Conservation (phyloP, 2,888 invertebrate genomes). For the Anarsia innoxiella region DNA sequence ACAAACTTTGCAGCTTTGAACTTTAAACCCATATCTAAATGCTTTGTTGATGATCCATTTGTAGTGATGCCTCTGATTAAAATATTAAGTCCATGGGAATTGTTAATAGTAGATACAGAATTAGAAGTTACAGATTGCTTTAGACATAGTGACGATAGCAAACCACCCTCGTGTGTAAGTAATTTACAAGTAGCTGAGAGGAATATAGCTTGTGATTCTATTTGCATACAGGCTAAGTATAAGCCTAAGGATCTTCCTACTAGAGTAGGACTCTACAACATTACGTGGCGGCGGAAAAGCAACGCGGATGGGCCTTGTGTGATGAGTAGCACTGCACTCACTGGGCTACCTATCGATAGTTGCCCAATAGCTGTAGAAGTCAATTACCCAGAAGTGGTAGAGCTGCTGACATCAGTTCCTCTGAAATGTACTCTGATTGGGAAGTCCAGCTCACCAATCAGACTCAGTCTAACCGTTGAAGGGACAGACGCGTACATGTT, state of each 20-base stretch:
- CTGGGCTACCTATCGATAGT: conserved; percentile 75
- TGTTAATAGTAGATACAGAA: conserved; percentile 78
- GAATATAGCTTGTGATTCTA: conserved; percentile 58
- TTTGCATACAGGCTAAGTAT: conserved; percentile 55
- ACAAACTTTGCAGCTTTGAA: conserved; percentile 79
- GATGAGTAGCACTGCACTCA: conserved; percentile 73
- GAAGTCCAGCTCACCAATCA: conserved; percentile 80
- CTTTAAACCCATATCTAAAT: conserved; percentile 78
- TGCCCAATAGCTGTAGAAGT: conserved; percentile 77
- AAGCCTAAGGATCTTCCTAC: conserved; percentile 59
- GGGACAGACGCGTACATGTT: conserved; percentile 95
- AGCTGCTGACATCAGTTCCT: conserved; percentile 82
- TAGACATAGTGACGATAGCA: conserved; percentile 40
- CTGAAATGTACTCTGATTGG: conserved; percentile 83
- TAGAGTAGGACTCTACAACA: conserved; percentile 63
- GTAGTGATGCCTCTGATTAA: conserved; percentile 81
- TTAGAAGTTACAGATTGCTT: conserved; percentile 76
- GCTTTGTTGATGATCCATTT: conserved; percentile 80
- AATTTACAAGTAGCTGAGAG: conserved; percentile 56
- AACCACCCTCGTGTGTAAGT: conserved; percentile 49
- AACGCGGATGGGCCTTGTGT: conserved; percentile 43
- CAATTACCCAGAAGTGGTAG: conserved; percentile 82
- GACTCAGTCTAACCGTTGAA: conserved; percentile 84
- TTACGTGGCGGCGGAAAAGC: conserved; percentile 56
- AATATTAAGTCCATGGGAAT: conserved; percentile 81